phyloP scores from a whole-genome alignment of 2,113 vertebrate genomes.

The Sebastes fasciatus region DNA sequence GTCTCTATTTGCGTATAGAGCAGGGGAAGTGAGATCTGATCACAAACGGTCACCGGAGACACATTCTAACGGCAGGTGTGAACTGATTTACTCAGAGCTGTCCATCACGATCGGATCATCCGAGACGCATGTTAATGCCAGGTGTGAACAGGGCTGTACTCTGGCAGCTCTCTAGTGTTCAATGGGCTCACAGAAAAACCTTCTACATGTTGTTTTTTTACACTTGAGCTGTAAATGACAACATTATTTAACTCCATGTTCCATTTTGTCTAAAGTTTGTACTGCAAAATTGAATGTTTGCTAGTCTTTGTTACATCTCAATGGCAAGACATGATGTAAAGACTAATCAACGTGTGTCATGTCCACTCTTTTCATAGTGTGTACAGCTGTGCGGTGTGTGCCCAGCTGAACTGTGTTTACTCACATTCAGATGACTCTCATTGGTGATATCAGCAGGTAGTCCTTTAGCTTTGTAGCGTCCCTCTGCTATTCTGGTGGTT shows the following conservation, averaged over 20 bases:
- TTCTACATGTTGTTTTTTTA: too few species aligned
- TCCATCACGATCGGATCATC: too few species aligned
- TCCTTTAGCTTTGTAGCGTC: constrained; percentile 67
- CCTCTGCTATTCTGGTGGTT: constrained; percentile 63
- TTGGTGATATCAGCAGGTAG: constrained; percentile 70
- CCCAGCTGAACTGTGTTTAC: neutral
- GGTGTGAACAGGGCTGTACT: neutral
- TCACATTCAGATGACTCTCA: constrained; percentile 72
- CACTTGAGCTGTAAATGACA: neutral
- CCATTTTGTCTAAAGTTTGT: neutral
- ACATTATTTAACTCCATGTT: neutral
- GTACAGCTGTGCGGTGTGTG: neutral
- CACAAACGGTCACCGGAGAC: neutral
- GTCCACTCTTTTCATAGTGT: neutral
- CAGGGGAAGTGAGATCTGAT: neutral
- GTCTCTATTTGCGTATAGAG: neutral
- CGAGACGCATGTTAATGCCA: too few species aligned
- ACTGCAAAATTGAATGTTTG: neutral
- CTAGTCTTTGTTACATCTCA: neutral
- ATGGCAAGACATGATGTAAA: neutral
- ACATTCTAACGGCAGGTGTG: neutral
- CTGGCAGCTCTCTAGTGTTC: neutral
- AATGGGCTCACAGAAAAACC: too few species aligned
- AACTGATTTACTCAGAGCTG: too few species aligned
- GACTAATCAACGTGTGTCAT: neutral